Evolutionary conservation across 2,113 vertebrate genomes (phyloP), one percentile per base, ranked within the genome.

Genomic region (Regulus satrapa): DNA sequence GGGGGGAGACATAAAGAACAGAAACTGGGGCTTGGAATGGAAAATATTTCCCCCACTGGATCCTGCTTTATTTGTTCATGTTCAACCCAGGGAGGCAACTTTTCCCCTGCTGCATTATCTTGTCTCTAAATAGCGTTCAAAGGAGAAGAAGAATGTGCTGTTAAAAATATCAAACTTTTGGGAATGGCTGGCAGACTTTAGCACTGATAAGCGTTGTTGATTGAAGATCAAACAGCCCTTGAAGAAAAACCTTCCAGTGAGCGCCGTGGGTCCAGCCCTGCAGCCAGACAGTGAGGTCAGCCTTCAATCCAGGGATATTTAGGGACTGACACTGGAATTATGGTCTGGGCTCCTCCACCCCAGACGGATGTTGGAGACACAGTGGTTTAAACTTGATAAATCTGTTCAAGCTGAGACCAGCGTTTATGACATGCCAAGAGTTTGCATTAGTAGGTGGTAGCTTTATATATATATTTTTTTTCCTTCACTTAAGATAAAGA

Each of bases 101-200:
- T 73, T 45, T 13, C 74, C 91, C 66, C 55, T 3, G n/a, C 34
- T 21, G 38, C 4, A 3, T 73, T 96, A 88, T 95, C 93, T 94
- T 93, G 64, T 91, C 93, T 89, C 49, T 34, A 82, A 89, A 69
- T 31, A 88, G 91, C 43, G 1, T 87, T 95, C 85, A 87, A 85
- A 94, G 79, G 75, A 82, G 84, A 52, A 91, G 92, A 92, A 92
- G 94, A 85, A 96, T 88, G 95, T 75, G 74, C 89, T 89, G 93
- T 96, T 96, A 94, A 93, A 96, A 94, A 96, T 87, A 94, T 36
- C 87, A 81, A 78, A 86, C 91, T 97, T 91, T 74, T 16, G 95
- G 80, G 75, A 54, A 66, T 63, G 92, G 84, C 90, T 94, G 94
- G 73, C 92, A 96, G 95, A 81, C 93, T 63, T 59, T 13, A 7